Percentiles rank a stretch among this genome's conserved stretches.
Evolutionary conservation across 1,140 invertebrate genomes (phyloP).

Genomic region (Hermetia illucens): DNA sequence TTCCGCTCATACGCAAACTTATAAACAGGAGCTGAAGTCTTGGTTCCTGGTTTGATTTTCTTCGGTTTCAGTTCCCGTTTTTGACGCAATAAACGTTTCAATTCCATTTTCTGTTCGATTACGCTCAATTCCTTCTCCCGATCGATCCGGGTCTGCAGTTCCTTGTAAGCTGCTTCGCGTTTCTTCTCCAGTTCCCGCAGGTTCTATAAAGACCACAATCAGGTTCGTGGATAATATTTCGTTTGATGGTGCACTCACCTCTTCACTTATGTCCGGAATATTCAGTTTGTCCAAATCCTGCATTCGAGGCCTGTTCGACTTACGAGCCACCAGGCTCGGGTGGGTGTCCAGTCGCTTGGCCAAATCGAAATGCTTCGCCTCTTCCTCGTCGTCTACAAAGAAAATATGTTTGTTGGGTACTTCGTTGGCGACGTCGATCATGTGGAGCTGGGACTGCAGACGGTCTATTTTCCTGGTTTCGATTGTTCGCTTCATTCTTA

Average conservation of each 20-base stretch:
- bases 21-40: conserved; percentile 62
- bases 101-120: conserved; percentile 71
- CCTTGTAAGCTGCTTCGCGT: conserved; percentile 44
- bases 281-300: conserved; percentile 43
- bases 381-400: conserved; percentile 58
- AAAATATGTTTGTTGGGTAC: conserved; percentile 63
- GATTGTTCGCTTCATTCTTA: conserved; percentile 68
- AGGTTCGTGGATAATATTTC: neutral
- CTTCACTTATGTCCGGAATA: conserved; percentile 39
- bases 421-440: conserved; percentile 56
- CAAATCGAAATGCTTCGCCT: conserved; percentile 45
- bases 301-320: conserved; percentile 51
- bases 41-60: conserved; percentile 49
- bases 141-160: conserved; percentile 66
- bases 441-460: conserved; percentile 67
- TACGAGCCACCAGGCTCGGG: conserved; percentile 47
- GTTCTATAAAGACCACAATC: neutral
- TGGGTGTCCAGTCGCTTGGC: conserved; percentile 61
- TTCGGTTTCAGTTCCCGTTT: conserved; percentile 49
- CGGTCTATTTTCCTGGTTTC: conserved; percentile 81
- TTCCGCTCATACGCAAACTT: conserved; percentile 79
- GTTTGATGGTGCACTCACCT: conserved; percentile 16
- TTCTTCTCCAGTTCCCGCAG: conserved; percentile 9
- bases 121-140: conserved; percentile 68
- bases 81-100: conserved; percentile 57